These are phyloP conservation scores for Megaceryle alcyon DNA, from an alignment of 2,797 vertebrate genomes.

Conservation along the genomic window DNA sequence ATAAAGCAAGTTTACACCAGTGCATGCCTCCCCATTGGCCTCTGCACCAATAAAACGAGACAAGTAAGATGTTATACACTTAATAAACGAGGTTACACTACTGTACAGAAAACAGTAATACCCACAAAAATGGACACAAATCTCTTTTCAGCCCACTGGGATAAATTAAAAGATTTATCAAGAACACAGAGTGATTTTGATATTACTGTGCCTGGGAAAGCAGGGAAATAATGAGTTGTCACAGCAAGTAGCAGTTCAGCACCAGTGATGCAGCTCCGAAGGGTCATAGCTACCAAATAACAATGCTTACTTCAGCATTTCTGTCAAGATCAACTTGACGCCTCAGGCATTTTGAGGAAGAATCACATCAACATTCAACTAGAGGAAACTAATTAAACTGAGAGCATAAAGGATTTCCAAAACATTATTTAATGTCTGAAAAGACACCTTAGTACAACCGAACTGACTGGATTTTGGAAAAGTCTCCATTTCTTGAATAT, in stretches of 20 bases:
- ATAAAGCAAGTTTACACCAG: not conserved
- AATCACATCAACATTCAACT: constrained; percentile 3
- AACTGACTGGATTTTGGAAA: not conserved
- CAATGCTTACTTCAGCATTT: constrained; percentile 58
- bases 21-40: not conserved
- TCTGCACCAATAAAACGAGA: not conserved
- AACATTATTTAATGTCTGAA: not conserved
- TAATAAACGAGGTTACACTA: not conserved
- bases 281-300: constrained; percentile 19
- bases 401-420: constrained; percentile 1
- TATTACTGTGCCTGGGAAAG: not conserved
- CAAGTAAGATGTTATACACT: not conserved
- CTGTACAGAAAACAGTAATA: not conserved
- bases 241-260: not conserved
- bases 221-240: constrained; percentile 62
- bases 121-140: not conserved
- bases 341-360: constrained; percentile 19
- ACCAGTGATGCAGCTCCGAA: constrained; percentile 5
- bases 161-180: constrained; percentile 1
- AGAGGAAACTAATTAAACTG: constrained; percentile 33
- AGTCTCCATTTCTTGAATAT: not conserved
- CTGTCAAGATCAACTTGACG: constrained; percentile 25
- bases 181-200: not conserved
- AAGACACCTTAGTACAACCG: not conserved
- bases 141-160: not conserved